Percentiles rank a stretch among this genome's conserved stretches.
Evolutionary conservation across 2,113 vertebrate genomes (phyloP).

Genomic region (Gopherus flavomarginatus): DNA sequence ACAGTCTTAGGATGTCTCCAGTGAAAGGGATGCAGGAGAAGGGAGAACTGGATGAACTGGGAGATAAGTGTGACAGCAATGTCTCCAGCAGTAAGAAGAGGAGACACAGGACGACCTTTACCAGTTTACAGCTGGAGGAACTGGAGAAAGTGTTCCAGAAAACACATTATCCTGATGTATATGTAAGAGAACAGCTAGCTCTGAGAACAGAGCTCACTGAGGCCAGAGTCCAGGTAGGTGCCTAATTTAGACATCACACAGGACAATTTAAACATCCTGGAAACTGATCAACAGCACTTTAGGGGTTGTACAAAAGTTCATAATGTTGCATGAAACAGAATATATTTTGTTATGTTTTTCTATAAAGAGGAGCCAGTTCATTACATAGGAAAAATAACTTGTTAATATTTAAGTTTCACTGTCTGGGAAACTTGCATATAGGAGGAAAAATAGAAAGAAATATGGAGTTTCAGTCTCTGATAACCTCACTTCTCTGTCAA

Average conservation of each 20-base stretch:
- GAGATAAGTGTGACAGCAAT: conserved; percentile 96
- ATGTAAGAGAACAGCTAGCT: conserved; percentile 97
- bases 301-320: background rate
- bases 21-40: conserved; percentile 88
- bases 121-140: conserved; percentile 96
- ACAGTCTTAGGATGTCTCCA: conserved; percentile 87
- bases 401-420: background rate
- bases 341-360: background rate
- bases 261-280: background rate
- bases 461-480: background rate
- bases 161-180: conserved; percentile 98
- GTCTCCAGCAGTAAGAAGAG: conserved; percentile 98
- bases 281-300: background rate
- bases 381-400: background rate
- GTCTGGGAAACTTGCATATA: background rate
- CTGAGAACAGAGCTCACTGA: conserved; percentile 97
- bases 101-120: conserved; percentile 96
- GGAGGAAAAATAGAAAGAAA: background rate
- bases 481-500: background rate
- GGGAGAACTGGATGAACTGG: conserved; percentile 89
- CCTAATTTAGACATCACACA: background rate
- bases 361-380: background rate
- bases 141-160: conserved; percentile 99
- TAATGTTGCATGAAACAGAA: background rate
- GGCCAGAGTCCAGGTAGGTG: conserved; percentile 95